These are phyloP conservation scores for Zophobas morio DNA, from an alignment of 1,140 invertebrate species.

Conservation along the genomic window DNA sequence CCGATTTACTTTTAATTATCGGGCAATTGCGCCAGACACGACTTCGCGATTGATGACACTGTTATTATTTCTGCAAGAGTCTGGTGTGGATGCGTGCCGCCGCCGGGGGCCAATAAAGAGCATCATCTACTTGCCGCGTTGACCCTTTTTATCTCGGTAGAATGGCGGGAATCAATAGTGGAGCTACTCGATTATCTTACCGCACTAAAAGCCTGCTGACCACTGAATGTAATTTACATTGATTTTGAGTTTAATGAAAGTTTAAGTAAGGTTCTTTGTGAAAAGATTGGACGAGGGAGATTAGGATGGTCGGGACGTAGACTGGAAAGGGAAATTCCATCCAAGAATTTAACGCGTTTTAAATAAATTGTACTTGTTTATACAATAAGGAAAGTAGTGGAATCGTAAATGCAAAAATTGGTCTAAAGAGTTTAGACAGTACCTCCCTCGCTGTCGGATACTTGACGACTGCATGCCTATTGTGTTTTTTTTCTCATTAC, in stretches of 20 bases:
- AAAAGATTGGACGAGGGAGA: constrained; percentile 8
- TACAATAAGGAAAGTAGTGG: too few species aligned
- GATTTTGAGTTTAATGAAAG: constrained; percentile 63
- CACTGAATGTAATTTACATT: constrained; percentile 64
- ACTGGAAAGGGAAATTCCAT: too few species aligned
- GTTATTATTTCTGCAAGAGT: constrained; percentile 8
- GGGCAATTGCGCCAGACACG: constrained; percentile 5
- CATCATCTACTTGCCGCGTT: constrained; percentile 50
- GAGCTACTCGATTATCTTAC: constrained; percentile 59
- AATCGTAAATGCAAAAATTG: too few species aligned
- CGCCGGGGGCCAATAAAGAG: constrained; percentile 56
- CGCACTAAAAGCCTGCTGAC: constrained; percentile 60
- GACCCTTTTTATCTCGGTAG: constrained; percentile 58
- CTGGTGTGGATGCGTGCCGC: constrained; percentile 22
- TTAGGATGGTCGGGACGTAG: too few species aligned
- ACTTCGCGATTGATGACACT: neutral
- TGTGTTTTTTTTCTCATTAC: too few species aligned
- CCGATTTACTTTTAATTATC: constrained; percentile 49
- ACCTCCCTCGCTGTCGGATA: too few species aligned
- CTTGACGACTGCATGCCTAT: too few species aligned
- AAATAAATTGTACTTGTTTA: too few species aligned
- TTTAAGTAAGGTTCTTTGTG: constrained; percentile 61
- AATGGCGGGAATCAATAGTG: constrained; percentile 56
- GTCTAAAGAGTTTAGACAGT: too few species aligned
- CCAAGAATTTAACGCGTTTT: too few species aligned